A percentile compares a stretch with the other conserved stretches of the same genome.
phyloP scores from a whole-genome alignment of 1,140 invertebrate species.

The Drosophila ogumai region DNA sequence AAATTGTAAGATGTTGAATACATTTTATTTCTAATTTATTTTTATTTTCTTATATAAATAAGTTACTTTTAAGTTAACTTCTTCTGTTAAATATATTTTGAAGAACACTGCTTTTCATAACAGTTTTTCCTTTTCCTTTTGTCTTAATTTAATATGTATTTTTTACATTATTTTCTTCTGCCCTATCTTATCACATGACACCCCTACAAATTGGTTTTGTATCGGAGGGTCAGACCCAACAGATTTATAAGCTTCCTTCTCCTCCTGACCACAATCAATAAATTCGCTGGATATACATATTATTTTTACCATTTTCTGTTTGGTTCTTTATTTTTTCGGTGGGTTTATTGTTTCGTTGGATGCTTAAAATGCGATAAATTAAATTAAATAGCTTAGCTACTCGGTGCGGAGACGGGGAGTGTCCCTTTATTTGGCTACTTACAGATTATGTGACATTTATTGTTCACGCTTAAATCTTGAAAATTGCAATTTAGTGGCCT shows the following conservation, averaged over 20 bases:
- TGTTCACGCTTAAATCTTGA: constrained; percentile 82
- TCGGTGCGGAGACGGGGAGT: neutral
- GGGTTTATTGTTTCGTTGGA: constrained; percentile 71
- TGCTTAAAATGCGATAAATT: constrained; percentile 83
- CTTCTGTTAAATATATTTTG: neutral
- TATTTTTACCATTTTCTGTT: constrained; percentile 37
- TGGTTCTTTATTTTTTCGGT: constrained; percentile 19
- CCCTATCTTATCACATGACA: constrained; percentile 24
- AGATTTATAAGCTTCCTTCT: constrained; percentile 23
- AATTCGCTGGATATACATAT: constrained; percentile 68
- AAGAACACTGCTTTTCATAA: too few relatives aligned
- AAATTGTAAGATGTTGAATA: too few relatives aligned
- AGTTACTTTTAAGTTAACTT: neutral
- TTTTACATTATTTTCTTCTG: neutral
- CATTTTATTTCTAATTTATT: too few relatives aligned
- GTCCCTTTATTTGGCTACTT: constrained; percentile 79
- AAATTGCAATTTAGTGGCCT: constrained; percentile 80
- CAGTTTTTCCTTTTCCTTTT: too few relatives aligned
- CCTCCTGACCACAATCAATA: constrained; percentile 68
- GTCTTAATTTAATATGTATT: neutral
- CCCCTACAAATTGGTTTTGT: constrained; percentile 33
- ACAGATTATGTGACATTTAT: constrained; percentile 83
- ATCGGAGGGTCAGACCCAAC: neutral
- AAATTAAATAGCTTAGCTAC: constrained; percentile 70
- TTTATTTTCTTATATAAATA: neutral